Evolutionary conservation across 2,797 vertebrate species (phyloP), one percentile per base, ranked within the genome.

Genomic region (Tenualosa ilisha): DNA sequence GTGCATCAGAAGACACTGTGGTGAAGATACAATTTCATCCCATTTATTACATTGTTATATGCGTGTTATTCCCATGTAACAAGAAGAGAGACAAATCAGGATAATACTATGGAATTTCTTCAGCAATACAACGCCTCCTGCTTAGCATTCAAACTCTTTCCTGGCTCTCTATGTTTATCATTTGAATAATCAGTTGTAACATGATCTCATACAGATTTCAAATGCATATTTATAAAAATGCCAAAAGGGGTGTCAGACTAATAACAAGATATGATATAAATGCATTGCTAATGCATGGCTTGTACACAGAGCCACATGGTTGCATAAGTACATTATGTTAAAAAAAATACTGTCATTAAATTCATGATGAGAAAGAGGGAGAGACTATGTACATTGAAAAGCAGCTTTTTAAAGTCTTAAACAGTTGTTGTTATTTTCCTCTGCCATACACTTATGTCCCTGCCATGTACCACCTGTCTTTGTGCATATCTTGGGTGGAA

Each of bases 231-330:
- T 31, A 65, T 65, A n/a, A 65, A 12, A 65, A 65, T 37, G 31
- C 12, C 31, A 72, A 31, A 40, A 75, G 37, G 68, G 40, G 68
- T 40, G 68, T 75, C 68, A 75, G 40, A 75, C 31, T 37, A 15
- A 43, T 7, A 75, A 75, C 37, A 75, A 75, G 68, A 75, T 37
- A 75, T 75, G 68, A 37, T 20, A 40, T 40, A 75, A 43, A 75
- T 40, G 40, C 68, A 75, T 37, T 43, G 68, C 68, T 4, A 26
- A 40, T 5, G 56, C 56, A 59, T 59, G 56, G 56, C 20, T 59
- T 59, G 56, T 59, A 59, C 22, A 59, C 56, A 22, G 4, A 59
- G 3, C 15, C 68, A 37, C 68, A 43, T 20, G 68, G 9, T 40
- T 75, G 68, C 68, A 75, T 40, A 75, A 75, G 9, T 37, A 37